Base-by-base conservation (phyloP, 2,113 vertebrate species). In the Tinamus guttatus region DNA sequence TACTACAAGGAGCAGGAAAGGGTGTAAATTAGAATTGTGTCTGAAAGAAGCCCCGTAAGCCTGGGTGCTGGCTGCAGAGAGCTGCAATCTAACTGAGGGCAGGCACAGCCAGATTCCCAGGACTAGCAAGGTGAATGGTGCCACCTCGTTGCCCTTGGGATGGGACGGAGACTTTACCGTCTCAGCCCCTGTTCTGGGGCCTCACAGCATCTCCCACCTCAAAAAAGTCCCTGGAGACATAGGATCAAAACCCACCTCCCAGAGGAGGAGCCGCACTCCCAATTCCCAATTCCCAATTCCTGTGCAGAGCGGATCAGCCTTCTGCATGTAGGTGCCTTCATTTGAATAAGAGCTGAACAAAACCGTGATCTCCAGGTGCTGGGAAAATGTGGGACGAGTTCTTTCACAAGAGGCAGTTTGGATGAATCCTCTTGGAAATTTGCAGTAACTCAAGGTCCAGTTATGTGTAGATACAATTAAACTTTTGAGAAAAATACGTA, bases 381-480 rank as follows among this genome's bases (percentile, higher is more conserved):
- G 52, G 28, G 52, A 54, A 54, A 30, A 27, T 15, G 4, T 28
- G 27, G 13, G 52, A 30, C 27, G 5, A 36, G 45, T 4, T 63
- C 11, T 19, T 67, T 43, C 0, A 0, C 2, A 32, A 16, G 3
- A 62, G 16, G 15, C 4, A 7, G 3, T 77, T 80, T 80, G 28
- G 71, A 51, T 0, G 36, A 87, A 51, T 13, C 14, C 4, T 7
- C 0, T 0, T 10, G 34, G 22, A 28, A 62, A 73, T 38, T 7
- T 22, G 21, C 59, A 34, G 7, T 16, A 25, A 17, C 22, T 83
- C 38, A 41, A 74, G 11, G 34, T 25, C 82, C 63, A 4, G 1
- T 12, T 21, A 40, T 8, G 13, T 2, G 0, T 1, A 65, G 54
- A 85, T 80, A 69, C 62, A 41, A 30, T 80, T 56, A 2, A 76